Base-by-base conservation (phyloP, 2,113 vertebrate genomes). In the Todiramphus chloris region DNA sequence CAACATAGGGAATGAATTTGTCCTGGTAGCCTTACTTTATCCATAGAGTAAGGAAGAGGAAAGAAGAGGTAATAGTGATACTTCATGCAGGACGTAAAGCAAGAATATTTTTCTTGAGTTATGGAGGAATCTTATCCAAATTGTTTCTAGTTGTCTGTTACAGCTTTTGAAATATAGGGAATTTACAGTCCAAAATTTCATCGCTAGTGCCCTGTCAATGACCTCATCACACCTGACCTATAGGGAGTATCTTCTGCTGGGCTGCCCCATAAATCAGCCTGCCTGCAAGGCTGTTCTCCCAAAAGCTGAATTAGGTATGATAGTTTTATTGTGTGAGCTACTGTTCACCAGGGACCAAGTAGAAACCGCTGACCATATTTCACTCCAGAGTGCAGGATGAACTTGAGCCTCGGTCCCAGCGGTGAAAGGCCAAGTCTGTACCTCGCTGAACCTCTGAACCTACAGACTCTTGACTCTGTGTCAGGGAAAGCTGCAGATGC, bases 241-340 rank as follows among this genome's bases (percentile, higher is more conserved):
- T 33, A 75, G 94, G 95, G 95, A 97, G 91, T 90, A 80, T 95
- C 96, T 96, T 96, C 95, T 96, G 53, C n/a, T 88, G 92, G 94
- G 88, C 78, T 94, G 94, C 92, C 56, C 89, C 85, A 90, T 98
- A 95, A 97, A 94, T 97, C 97, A 95, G 89, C 64, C 91, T 58
- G 78, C 88, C 92, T 12, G 56, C 83, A 94, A 88, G 53, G 53
- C 84, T 79, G 63, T 88, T 94, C 83, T 90, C 91, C 93, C 50
- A n/a, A 94, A 97, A 83, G 81, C 82, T 96, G 89, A 96, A 96
- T 94, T 94, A 95, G 95, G 90, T 93, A 96, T 96, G 95, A 97
- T 96, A 69, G 96, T 93, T 97, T 97, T 97, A 96, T 93, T 96
- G 88, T 88, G 83, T 88, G 96, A 97, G 94, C 94, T 96, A 98